Evolutionary conservation across 2,797 vertebrate species (phyloP).

Genomic region (Acipenser transmontanus): DNA sequence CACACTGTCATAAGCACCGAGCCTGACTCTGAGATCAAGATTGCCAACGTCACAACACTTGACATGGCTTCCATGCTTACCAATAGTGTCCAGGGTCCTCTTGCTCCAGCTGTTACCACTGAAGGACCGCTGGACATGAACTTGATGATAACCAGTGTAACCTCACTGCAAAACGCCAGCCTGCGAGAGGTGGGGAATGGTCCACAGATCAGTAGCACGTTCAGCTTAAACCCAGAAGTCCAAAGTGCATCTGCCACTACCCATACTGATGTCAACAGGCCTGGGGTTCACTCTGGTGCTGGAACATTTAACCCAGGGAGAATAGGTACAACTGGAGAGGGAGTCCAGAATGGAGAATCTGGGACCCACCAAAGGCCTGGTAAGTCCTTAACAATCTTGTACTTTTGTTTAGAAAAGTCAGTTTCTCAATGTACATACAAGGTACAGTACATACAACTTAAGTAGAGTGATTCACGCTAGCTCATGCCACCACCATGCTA

Average conservation of each 20-base stretch:
- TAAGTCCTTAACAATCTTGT: constrained; percentile 40
- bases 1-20: constrained; percentile 82
- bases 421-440: not conserved
- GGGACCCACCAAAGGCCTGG: constrained; percentile 84
- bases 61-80: constrained; percentile 60
- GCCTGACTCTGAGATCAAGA: constrained; percentile 92
- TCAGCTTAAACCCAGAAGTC: constrained; percentile 64
- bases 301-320: constrained; percentile 94
- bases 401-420: constrained; percentile 1
- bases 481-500: no score
- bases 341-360: constrained; percentile 90
- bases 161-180: constrained; percentile 77
- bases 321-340: constrained; percentile 73
- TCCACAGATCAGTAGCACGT: constrained; percentile 83
- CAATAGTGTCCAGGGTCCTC: constrained; percentile 36
- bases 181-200: constrained; percentile 76
- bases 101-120: constrained; percentile 29
- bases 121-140: constrained; percentile 73
- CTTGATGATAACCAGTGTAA: constrained; percentile 95
- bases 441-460: no score
- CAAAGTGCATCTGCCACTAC: constrained; percentile 42
- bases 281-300: constrained; percentile 67
- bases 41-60: constrained; percentile 92
- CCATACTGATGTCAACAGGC: constrained; percentile 59
- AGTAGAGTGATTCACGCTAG: no score